Percentiles rank a stretch among this genome's conserved stretches.
Conservation (phyloP, 2,113 vertebrate species). For the Chionis minor region DNA sequence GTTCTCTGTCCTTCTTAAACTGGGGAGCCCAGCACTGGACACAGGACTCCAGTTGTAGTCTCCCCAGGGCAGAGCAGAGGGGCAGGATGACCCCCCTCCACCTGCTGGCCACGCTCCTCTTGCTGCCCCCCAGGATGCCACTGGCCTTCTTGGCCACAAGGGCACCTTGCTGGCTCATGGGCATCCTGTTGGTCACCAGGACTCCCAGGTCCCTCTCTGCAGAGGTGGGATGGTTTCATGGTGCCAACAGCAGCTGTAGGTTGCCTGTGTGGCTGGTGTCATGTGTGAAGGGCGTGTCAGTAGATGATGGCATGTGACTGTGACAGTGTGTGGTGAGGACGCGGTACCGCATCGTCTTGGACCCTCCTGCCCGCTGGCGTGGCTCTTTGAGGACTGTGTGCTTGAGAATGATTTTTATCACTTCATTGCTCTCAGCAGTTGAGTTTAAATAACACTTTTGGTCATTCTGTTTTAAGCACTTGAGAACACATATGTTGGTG, state of each 20-base stretch:
- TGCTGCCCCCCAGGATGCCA: too few species aligned
- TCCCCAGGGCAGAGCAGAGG: too few species aligned
- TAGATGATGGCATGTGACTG: neutral
- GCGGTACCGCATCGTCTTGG: fast-evolving
- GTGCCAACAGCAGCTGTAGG: neutral
- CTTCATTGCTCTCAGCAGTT: neutral
- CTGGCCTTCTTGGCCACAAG: too few species aligned
- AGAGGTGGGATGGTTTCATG: neutral
- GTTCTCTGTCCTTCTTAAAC: too few species aligned
- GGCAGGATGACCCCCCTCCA: too few species aligned
- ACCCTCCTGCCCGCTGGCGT: neutral
- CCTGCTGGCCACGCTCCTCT: too few species aligned
- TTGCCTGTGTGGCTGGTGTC: neutral
- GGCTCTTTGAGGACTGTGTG: neutral
- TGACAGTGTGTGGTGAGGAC: neutral
- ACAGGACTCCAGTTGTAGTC: too few species aligned
- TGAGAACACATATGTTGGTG: constrained; percentile 17
- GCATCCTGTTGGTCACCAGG: too few species aligned
- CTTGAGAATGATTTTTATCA: neutral
- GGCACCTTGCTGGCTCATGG: too few species aligned
- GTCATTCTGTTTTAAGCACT: neutral
- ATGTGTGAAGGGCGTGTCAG: neutral
- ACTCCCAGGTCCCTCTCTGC: too few species aligned
- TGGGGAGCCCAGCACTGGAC: too few species aligned
- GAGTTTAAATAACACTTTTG: neutral